Conservation (phyloP, 2,888 invertebrate species). For the Drosophila siamana region DNA sequence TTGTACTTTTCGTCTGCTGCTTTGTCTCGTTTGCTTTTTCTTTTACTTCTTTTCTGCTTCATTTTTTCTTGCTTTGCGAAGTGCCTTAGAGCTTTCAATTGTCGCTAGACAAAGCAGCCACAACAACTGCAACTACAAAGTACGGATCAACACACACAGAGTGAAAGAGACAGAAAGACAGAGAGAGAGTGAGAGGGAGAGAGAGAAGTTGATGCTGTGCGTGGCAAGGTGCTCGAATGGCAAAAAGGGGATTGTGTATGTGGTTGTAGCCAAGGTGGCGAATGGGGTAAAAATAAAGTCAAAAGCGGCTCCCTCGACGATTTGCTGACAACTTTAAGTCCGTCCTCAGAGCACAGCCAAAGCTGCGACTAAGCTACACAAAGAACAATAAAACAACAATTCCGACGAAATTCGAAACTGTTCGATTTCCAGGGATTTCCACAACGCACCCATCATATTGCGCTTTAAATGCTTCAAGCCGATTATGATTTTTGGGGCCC, state of each 20-base stretch:
- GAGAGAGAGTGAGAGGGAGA: too few relatives aligned
- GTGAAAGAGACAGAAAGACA: not conserved
- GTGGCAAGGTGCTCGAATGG: too few relatives aligned
- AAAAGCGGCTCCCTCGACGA: slow-evolving; percentile 30
- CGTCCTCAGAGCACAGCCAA: slow-evolving; percentile 6
- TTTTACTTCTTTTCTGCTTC: not conserved
- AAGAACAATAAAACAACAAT: slow-evolving; percentile 3
- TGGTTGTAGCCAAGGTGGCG: too few relatives aligned
- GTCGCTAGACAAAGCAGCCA: slow-evolving; percentile 49
- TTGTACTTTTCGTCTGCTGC: not conserved
- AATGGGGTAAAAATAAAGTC: slow-evolving; percentile 29
- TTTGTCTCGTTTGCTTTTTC: not conserved
- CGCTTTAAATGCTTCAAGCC: too few relatives aligned
- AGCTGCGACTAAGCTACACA: slow-evolving; percentile 9
- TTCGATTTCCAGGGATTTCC: too few relatives aligned
- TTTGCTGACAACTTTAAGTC: slow-evolving; percentile 44
- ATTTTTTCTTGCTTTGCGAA: slow-evolving; percentile 1
- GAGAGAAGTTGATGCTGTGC: too few relatives aligned
- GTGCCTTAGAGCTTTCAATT: slow-evolving; percentile 47
- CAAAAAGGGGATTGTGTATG: too few relatives aligned
- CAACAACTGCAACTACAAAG: slow-evolving; percentile 48
- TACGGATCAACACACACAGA: slow-evolving; percentile 40
- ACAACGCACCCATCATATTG: too few relatives aligned
- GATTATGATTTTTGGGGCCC: too few relatives aligned
- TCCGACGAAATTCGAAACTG: not conserved